Percentiles rank a stretch among this genome's conserved stretches.
Evolutionary conservation across 2,113 vertebrate species (phyloP).

Genomic region (Carassius gibelio): DNA sequence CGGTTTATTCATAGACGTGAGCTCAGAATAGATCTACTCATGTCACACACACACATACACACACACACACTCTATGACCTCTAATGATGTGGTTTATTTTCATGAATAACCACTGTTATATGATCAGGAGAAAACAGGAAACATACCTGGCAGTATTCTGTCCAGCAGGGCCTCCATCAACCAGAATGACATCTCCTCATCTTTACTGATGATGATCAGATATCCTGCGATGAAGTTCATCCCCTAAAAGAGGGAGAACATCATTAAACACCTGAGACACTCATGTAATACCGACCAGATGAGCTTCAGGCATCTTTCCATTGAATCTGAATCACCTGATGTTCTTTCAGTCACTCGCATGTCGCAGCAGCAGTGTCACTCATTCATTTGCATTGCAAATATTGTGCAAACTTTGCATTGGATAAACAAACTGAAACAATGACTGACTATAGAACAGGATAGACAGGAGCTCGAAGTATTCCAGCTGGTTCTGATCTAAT

Average conservation of each 20-base stretch:
- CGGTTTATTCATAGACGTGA: slow-evolving; percentile 55
- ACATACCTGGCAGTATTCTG: slow-evolving; percentile 88
- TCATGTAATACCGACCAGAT: too few species aligned
- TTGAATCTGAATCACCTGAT: too few species aligned
- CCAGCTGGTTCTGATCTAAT: background rate
- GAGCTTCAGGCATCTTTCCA: too few species aligned
- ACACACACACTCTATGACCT: background rate
- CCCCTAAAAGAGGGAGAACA: slow-evolving; percentile 76
- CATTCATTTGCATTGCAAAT: slow-evolving; percentile 53
- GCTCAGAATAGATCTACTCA: slow-evolving; percentile 34
- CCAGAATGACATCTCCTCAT: slow-evolving; percentile 95
- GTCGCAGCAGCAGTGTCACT: too few species aligned
- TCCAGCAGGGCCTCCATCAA: slow-evolving; percentile 89
- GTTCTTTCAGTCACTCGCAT: too few species aligned
- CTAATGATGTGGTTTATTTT: background rate
- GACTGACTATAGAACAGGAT: background rate
- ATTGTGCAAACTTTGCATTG: background rate
- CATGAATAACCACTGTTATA: too few species aligned
- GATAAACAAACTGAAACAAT: background rate
- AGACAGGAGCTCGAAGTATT: background rate
- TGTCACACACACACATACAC: background rate
- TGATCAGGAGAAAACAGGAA: background rate
- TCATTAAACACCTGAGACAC: too few species aligned
- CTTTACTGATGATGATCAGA: slow-evolving; percentile 89
- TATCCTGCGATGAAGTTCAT: slow-evolving; percentile 98